A percentile compares a stretch with the other conserved stretches of the same genome.
Conservation (phyloP, 2,888 invertebrate species). For the Allolobophora icterica region DNA sequence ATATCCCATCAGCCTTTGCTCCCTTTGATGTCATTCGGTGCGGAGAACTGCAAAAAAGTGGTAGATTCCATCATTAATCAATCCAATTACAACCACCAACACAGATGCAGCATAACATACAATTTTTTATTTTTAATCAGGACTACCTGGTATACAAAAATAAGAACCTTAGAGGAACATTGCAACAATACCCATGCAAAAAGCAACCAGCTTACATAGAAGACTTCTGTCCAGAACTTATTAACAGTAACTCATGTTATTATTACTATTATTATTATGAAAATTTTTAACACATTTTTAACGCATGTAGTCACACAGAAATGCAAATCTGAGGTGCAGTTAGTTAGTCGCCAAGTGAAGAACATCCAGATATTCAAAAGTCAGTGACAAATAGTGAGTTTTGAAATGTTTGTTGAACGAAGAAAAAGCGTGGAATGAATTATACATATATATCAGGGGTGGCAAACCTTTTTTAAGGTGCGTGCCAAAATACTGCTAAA, state of each 20-base stretch:
- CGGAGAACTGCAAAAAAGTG: background rate
- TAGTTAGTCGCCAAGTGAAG: too few species aligned
- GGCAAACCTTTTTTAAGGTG: too few species aligned
- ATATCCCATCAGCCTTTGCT: background rate
- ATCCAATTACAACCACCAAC: background rate
- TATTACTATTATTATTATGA: too few species aligned
- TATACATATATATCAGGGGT: too few species aligned
- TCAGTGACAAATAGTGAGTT: too few species aligned
- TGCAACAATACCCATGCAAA: background rate
- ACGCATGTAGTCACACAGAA: too few species aligned
- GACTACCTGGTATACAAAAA: background rate
- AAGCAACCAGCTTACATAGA: background rate
- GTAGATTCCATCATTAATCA: background rate
- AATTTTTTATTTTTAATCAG: background rate
- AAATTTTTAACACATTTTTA: too few species aligned
- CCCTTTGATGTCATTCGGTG: constrained; percentile 69
- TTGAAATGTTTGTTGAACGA: too few species aligned
- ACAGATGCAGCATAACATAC: background rate
- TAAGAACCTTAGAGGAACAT: background rate
- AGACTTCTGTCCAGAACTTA: background rate
- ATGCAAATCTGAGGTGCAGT: too few species aligned
- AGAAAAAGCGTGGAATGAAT: too few species aligned
- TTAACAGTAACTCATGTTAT: background rate
- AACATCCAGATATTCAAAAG: too few species aligned
- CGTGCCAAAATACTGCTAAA: too few species aligned